Percentiles rank a stretch among this genome's conserved stretches.
phyloP scores from a whole-genome alignment of 1,140 invertebrate genomes.

The Dermatophagoides farinae region DNA sequence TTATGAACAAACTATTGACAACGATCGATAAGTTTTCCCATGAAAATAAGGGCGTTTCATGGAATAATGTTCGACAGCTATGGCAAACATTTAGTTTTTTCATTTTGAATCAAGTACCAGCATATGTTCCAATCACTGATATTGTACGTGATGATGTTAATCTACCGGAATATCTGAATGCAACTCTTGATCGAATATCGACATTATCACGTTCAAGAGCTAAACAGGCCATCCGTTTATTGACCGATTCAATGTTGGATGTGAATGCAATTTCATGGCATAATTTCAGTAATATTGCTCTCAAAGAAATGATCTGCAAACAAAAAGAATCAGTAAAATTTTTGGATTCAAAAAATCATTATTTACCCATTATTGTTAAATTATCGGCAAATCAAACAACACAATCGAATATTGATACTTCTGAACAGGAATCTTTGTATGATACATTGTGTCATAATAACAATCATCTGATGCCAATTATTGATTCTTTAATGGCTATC shows the following conservation, averaged over 20 bases:
- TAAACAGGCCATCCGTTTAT: background rate
- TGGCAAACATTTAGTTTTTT: conserved; percentile 7
- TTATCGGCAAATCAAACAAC: background rate
- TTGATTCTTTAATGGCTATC: background rate
- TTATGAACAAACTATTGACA: background rate
- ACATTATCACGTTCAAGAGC: background rate
- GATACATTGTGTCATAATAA: background rate
- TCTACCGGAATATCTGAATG: background rate
- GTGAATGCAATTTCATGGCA: conserved; percentile 3
- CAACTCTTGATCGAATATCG: background rate
- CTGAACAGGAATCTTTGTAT: background rate
- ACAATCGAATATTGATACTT: background rate
- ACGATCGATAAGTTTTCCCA: background rate
- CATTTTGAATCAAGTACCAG: conserved; percentile 4
- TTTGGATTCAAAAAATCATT: background rate
- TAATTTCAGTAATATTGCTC: conserved; percentile 2
- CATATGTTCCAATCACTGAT: conserved; percentile 8
- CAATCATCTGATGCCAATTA: background rate
- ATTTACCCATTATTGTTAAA: background rate
- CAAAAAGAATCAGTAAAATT: background rate
- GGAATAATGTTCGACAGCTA: background rate
- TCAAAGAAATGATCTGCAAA: conserved; percentile 8
- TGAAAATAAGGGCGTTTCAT: background rate
- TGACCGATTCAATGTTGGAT: background rate
- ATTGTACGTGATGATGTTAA: background rate